Base-by-base conservation (phyloP, 2,888 invertebrate genomes). In the Notodonta ziczac region DNA sequence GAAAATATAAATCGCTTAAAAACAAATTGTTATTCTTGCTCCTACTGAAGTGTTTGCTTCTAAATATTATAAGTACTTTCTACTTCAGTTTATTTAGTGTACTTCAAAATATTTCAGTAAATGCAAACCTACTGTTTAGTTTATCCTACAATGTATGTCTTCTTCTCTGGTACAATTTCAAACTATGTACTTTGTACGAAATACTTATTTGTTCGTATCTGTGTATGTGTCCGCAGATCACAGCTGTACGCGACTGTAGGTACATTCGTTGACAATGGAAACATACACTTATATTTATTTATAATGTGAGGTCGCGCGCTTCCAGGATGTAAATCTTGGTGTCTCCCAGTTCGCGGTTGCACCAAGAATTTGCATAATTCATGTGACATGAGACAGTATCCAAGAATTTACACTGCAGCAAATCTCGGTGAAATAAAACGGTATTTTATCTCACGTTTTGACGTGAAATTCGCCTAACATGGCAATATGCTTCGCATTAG, bases 311-410 rank as follows among this genome's bases (percentile, higher is more conserved):
- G 80, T 80, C 74, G 71, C 70, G 74, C 65, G 71, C 74, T 83
- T 67, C 75, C 75, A 73, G 65, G 81, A 84, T 84, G 83, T 85
- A 87, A 88, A 88, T 89, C 85, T 84, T 70, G 72, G 72, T 82
- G 81, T 77, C 80, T 80, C 80, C 82, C 82, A 80, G 79, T 75
- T 80, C 76, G 74, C 64, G 66, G 65, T 58, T 84, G 86, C 84
- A 83, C 76, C 77, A 72, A 74, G 80, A 80, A 87, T 90, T 87
- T 89, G 78, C 87, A 89, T 89, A 91, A 90, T 90, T 90, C 88
- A 90, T 88, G 86, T 86, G 87, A 89, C 87, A 84, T 75, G 80
- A 82, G 84, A 83, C 83, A 85, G 84, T 84, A 82, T 82, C 78
- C 74, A 85, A 87, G 85, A 88, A 88, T 89, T 85, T 86, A 85